Base-by-base conservation (phyloP, 2,888 invertebrate genomes). In the Muschampia plurimacula region DNA sequence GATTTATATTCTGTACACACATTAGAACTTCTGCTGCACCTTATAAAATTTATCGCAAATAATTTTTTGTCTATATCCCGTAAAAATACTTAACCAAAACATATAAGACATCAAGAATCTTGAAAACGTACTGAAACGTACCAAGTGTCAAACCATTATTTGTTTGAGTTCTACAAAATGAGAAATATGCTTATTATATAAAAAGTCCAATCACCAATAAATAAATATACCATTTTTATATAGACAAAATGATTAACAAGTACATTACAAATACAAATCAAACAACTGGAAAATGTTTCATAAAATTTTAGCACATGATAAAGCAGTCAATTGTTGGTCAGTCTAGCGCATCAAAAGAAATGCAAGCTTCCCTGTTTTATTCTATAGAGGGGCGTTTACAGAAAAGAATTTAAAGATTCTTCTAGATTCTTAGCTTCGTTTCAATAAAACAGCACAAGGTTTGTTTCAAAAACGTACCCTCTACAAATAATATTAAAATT, bases 261-360 rank as follows among this genome's bases (percentile, higher is more conserved):
- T 59, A 65, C 32, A 22, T 13, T 12, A 28, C 13, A 69, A 49
- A 52, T 36, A 22, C 65, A 39, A 65, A 59, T 59, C 28, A 64
- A 65, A 65, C 12, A 28, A 69, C 70, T 60, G 64, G 68, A 67
- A 74, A 75, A 83, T 87, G 76, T 75, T 79, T 84, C 83, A 82
- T 85, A 89, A 88, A 87, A 49, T 73, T 88, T 91, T 90, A 91
- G 91, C 91, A 90, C 91, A 86, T 81, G 60, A 65, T 73, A 69
- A 81, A 84, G 78, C 89, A 90, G 89, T 90, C 89, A 80, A 80
- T 83, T 76, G 78, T 81, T 81, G 75, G 78, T 90, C 89, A 91
- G 89, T 90, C 89, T 84, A 82, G 83, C 86, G 81, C 82, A 84
- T 83, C 81, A 81, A 86, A 87, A 83, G 78, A 89, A 90, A 90